A percentile compares a stretch with the other conserved stretches of the same genome.
Conservation (phyloP, 2,888 invertebrate genomes). For the Caenorhabditis macrosperma region DNA sequence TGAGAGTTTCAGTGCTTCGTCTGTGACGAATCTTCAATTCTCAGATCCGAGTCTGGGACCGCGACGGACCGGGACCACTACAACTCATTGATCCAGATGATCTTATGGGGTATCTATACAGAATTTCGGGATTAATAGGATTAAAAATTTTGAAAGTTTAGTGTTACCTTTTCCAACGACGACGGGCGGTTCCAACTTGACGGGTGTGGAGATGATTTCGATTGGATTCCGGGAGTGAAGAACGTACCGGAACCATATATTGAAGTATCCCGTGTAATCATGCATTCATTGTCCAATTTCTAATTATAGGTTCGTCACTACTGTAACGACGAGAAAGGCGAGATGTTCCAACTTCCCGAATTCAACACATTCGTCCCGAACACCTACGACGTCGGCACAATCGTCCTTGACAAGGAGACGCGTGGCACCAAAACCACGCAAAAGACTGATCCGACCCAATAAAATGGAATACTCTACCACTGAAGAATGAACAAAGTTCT, state of each 20-base stretch:
- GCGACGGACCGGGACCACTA: slow-evolving; percentile 71
- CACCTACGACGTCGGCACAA: slow-evolving; percentile 74
- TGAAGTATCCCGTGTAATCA: slow-evolving; percentile 52
- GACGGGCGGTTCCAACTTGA: slow-evolving; percentile 78
- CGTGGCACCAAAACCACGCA: slow-evolving; percentile 39
- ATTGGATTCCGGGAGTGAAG: slow-evolving; percentile 78
- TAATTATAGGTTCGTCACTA: slow-evolving; percentile 73
- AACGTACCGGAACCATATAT: slow-evolving; percentile 73
- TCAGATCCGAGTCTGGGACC: slow-evolving; percentile 75
- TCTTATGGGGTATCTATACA: slow-evolving; percentile 75
- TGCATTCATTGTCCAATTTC: not conserved
- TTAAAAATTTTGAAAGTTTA: slow-evolving; percentile 41
- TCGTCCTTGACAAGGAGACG: slow-evolving; percentile 70
- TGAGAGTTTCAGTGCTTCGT: slow-evolving; percentile 26
- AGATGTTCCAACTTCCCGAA: slow-evolving; percentile 72
- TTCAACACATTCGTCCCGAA: slow-evolving; percentile 74
- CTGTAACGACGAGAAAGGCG: slow-evolving; percentile 77
- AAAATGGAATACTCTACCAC: slow-evolving; percentile 8
- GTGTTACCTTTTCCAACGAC: slow-evolving; percentile 78
- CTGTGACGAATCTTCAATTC: not conserved
- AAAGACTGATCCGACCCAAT: slow-evolving; percentile 37
- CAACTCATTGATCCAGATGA: slow-evolving; percentile 78
- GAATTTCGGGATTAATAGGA: not conserved
- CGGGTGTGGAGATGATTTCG: slow-evolving; percentile 79
- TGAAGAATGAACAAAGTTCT: too few species aligned